These are phyloP conservation scores for Edolisoma coerulescens DNA, from an alignment of 2,113 vertebrate genomes.

Conservation along the genomic window DNA sequence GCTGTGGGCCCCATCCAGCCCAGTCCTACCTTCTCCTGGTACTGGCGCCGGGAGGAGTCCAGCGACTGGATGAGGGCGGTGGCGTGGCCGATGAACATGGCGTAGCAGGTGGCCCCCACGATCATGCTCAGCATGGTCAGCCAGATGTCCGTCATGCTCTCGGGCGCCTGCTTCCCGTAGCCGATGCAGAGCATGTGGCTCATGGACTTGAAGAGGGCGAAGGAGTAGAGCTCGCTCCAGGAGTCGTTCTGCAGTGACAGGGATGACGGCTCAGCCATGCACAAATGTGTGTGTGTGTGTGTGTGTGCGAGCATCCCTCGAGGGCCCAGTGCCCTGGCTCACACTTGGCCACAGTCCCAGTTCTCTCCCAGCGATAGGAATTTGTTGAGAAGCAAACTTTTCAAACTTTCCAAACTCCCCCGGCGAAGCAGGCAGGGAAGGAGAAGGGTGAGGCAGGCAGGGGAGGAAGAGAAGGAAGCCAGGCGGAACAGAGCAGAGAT, in stretches of 20 bases:
- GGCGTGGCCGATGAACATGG: slow-evolving; percentile 98
- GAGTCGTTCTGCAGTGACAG: slow-evolving; percentile 85
- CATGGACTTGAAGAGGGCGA: slow-evolving; percentile 98
- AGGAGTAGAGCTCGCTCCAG: slow-evolving; percentile 96
- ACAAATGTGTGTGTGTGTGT: background rate
- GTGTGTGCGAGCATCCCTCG: background rate
- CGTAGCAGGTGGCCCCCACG: slow-evolving; percentile 94
- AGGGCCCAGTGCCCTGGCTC: background rate
- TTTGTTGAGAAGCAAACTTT: background rate
- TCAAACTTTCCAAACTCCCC: background rate
- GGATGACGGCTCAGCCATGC: background rate
- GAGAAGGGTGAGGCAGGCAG: background rate
- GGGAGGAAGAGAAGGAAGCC: background rate
- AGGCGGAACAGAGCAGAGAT: background rate
- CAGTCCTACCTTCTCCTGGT: slow-evolving; percentile 90
- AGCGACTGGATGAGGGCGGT: slow-evolving; percentile 95
- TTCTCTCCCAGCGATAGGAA: background rate
- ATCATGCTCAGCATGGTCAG: slow-evolving; percentile 99
- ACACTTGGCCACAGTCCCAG: background rate
- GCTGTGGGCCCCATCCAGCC: fast-evolving
- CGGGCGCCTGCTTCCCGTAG: slow-evolving; percentile 91
- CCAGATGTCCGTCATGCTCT: slow-evolving; percentile 99
- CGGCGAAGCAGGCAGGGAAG: fast-evolving
- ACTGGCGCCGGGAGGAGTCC: slow-evolving; percentile 92
- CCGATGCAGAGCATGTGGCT: slow-evolving; percentile 99